Conservation (phyloP, 2,888 invertebrate species). For the Leptinotarsa tumamoca region DNA sequence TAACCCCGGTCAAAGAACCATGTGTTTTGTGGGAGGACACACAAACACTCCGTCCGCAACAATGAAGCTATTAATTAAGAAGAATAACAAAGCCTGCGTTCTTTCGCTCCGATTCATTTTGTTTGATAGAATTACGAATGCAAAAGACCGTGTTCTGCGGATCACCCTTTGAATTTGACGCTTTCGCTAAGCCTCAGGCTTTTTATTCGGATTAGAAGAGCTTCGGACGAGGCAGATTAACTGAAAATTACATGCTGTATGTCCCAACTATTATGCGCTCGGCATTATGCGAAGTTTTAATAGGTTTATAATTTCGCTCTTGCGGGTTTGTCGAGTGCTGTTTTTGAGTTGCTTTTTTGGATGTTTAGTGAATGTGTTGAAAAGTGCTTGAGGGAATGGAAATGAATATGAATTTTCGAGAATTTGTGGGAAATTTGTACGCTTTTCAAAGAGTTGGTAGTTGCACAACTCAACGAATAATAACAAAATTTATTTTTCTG, state of each 20-base stretch:
- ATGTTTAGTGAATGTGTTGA: constrained; percentile 8
- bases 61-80: constrained; percentile 12
- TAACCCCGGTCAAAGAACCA: constrained; percentile 12
- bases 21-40: constrained; percentile 17
- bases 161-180: constrained; percentile 31
- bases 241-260: constrained; percentile 37
- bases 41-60: constrained; percentile 14
- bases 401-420: not conserved
- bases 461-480: no score
- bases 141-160: constrained; percentile 24
- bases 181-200: constrained; percentile 32
- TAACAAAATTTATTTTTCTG: no score
- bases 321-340: constrained; percentile 9
- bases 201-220: constrained; percentile 31
- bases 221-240: constrained; percentile 34
- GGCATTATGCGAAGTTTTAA: constrained; percentile 26
- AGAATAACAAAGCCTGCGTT: constrained; percentile 21
- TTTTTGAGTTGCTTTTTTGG: not conserved
- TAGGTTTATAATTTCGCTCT: constrained; percentile 25
- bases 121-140: constrained; percentile 29
- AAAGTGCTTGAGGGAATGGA: constrained; percentile 2
- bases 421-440: not conserved
- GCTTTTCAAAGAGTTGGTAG: not conserved
- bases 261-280: constrained; percentile 23
- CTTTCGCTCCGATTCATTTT: constrained; percentile 13